phyloP scores from a whole-genome alignment of 2,797 vertebrate species.

The Cyclura pinguis region DNA sequence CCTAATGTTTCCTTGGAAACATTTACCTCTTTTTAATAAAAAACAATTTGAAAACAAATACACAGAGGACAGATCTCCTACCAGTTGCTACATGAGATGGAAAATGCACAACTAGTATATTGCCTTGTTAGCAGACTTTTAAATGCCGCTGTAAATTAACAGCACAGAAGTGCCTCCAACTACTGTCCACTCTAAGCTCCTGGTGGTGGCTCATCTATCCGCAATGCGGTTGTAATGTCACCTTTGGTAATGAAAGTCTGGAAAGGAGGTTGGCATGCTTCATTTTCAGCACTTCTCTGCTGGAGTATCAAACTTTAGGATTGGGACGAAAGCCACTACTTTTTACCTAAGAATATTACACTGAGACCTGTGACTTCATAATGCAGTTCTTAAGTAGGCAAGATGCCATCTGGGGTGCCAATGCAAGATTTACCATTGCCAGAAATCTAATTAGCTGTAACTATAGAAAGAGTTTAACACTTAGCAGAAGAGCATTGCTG shows the following conservation, averaged over 20 bases:
- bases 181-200: background rate
- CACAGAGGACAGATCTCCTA: constrained; percentile 21
- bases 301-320: background rate
- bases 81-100: constrained; percentile 14
- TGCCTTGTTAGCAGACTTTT: background rate
- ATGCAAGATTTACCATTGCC: background rate
- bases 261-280: background rate
- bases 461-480: background rate
- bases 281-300: background rate
- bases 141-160: constrained; percentile 10
- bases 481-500: background rate
- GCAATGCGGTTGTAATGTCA: background rate
- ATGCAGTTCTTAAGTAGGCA: constrained; percentile 18
- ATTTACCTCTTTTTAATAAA: constrained; percentile 18
- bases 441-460: constrained; percentile 5
- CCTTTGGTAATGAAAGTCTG: background rate
- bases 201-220: background rate
- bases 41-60: constrained; percentile 32
- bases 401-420: background rate
- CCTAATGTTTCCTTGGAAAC: background rate
- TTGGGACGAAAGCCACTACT: background rate
- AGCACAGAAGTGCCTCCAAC: background rate
- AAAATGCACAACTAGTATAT: constrained; percentile 6
- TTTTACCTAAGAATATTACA: constrained; percentile 13
- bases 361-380: constrained; percentile 11